Evolutionary conservation across 64 coral and sea anemone genomes (phyloP).

Genomic region (Stylophora pistillata): DNA sequence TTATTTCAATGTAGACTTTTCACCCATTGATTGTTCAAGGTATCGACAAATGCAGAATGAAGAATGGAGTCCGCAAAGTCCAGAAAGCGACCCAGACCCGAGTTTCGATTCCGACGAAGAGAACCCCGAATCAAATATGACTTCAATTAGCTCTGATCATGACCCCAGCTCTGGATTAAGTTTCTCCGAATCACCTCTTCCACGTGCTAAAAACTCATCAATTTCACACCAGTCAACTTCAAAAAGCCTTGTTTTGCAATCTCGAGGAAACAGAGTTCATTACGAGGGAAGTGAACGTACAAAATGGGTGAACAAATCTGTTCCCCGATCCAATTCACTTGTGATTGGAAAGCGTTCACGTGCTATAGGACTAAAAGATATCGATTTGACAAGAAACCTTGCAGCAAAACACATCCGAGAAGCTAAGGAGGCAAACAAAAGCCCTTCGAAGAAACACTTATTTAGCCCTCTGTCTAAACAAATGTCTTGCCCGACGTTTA

Average conservation of each 20-base stretch:
- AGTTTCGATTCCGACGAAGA: conserved; percentile 70
- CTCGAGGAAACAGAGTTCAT: background rate
- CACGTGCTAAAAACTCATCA: background rate
- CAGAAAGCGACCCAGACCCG: conserved; percentile 48
- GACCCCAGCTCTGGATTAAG: background rate
- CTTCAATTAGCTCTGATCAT: background rate
- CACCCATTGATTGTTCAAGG: conserved; percentile 28
- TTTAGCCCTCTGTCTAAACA: conserved; percentile 43
- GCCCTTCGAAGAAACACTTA: conserved; percentile 27
- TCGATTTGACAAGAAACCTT: conserved; percentile 67
- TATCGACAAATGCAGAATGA: conserved; percentile 52
- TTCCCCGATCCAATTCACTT: conserved; percentile 45
- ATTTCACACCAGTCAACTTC: background rate
- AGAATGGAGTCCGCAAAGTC: conserved; percentile 56
- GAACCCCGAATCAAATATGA: conserved; percentile 5
- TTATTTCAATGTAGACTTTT: conserved; percentile 5
- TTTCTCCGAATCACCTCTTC: background rate
- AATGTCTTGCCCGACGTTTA: conserved; percentile 45
- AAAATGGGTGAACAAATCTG: background rate
- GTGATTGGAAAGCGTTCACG: conserved; percentile 63
- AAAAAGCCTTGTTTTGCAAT: background rate
- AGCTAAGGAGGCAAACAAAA: conserved; percentile 70
- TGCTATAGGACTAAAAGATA: conserved; percentile 66
- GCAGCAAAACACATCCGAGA: conserved; percentile 57
- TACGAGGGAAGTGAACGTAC: background rate